These are phyloP conservation scores for Propithecus deckenii DNA, from an alignment of 2,797 vertebrate species.

Conservation along the genomic window DNA sequence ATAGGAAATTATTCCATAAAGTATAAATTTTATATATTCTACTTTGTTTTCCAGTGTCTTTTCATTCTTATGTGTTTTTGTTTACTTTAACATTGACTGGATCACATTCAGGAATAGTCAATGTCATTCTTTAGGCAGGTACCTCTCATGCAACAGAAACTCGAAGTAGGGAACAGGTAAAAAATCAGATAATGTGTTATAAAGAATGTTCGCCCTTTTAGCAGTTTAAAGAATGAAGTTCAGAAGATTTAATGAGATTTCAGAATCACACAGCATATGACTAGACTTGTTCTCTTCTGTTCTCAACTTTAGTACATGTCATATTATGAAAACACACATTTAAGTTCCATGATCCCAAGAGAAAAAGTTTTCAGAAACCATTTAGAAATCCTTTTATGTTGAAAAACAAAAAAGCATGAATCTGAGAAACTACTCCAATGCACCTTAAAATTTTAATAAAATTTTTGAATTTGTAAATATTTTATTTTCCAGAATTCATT, in stretches of 20 bases:
- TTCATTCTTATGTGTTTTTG: neutral
- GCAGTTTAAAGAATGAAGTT: neutral
- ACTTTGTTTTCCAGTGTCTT: neutral
- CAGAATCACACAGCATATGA: neutral
- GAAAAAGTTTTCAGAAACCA: neutral
- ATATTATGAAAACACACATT: neutral
- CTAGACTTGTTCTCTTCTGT: neutral
- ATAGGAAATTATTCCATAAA: neutral
- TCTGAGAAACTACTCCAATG: neutral
- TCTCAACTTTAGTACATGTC: neutral
- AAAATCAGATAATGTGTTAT: neutral
- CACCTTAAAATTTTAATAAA: neutral
- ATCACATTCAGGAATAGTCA: neutral
- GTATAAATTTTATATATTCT: neutral
- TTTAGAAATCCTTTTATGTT: neutral
- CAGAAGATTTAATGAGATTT: constrained; percentile 1
- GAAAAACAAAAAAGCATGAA: neutral
- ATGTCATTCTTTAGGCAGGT: neutral
- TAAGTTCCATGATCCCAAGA: neutral
- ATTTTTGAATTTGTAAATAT: neutral
- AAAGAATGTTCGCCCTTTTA: neutral
- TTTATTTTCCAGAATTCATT: neutral
- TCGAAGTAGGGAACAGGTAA: neutral
- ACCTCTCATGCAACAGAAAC: neutral
- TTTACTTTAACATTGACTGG: neutral